Conservation (phyloP, 2,888 invertebrate species). For the Pyrrhosoma nymphula region DNA sequence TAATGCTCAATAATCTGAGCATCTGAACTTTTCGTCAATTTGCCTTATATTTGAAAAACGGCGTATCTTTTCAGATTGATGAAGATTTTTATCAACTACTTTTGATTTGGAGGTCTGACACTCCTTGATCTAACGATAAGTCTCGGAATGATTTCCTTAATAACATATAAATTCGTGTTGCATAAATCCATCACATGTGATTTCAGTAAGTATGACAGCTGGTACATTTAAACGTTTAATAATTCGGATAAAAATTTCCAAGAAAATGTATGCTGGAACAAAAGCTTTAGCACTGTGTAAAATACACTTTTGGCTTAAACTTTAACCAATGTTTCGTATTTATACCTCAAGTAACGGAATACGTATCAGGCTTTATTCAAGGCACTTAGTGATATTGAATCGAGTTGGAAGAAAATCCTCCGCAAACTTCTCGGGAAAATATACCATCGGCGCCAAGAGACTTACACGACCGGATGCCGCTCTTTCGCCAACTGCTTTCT, state of each 20-base stretch:
- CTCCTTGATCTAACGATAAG: too few species aligned
- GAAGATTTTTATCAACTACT: too few species aligned
- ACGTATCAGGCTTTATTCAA: background rate
- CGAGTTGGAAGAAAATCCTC: background rate
- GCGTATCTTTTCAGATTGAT: too few species aligned
- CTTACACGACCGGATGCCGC: background rate
- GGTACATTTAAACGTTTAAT: too few species aligned
- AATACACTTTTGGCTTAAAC: background rate
- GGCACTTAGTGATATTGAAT: slow-evolving; percentile 9
- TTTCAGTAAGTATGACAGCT: too few species aligned
- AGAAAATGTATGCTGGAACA: background rate
- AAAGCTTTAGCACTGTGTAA: background rate
- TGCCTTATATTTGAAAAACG: too few species aligned
- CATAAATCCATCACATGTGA: too few species aligned
- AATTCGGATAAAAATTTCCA: background rate
- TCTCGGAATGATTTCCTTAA: too few species aligned
- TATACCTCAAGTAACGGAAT: background rate
- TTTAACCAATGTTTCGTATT: background rate
- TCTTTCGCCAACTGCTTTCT: background rate
- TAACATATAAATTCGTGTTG: too few species aligned
- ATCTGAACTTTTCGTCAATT: too few species aligned
- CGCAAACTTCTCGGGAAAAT: background rate
- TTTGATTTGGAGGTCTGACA: too few species aligned
- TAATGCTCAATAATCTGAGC: too few species aligned
- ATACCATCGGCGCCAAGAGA: background rate